These are phyloP conservation scores for Mus caroli DNA, from an alignment of 2,797 vertebrate species.

Conservation along the genomic window DNA sequence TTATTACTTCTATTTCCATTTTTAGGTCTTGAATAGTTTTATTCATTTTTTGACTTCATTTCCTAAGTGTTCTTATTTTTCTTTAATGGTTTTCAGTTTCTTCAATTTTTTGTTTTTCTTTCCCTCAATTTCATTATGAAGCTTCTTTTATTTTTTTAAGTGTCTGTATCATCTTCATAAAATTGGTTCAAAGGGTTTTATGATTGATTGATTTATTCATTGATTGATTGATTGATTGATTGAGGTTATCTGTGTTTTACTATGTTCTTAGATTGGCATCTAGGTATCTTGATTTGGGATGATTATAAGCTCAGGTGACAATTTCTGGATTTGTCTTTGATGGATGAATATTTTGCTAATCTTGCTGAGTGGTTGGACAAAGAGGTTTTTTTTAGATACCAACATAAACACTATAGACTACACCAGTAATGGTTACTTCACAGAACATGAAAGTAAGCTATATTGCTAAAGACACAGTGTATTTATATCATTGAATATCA, in stretches of 20 bases:
- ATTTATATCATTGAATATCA: neutral
- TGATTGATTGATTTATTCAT: too few relatives aligned
- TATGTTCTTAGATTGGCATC: neutral
- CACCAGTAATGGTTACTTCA: neutral
- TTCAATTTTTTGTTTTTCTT: neutral
- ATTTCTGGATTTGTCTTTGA: too few relatives aligned
- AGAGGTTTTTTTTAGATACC: neutral
- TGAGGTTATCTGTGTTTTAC: neutral
- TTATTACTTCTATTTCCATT: neutral
- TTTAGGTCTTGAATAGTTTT: neutral
- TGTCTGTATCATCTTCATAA: neutral
- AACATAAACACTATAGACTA: neutral
- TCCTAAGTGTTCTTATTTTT: neutral
- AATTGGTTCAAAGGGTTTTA: neutral
- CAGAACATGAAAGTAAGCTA: neutral
- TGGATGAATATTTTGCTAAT: neutral
- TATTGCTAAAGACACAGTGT: neutral
- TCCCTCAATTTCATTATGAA: neutral
- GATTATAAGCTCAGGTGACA: too few relatives aligned
- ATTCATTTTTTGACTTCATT: neutral
- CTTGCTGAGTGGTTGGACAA: neutral
- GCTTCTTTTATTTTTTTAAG: neutral
- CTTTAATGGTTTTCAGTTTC: neutral
- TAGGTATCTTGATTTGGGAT: too few relatives aligned
- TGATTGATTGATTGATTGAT: too few relatives aligned